Conservation (phyloP, 2,797 vertebrate species). For the Hoplostethus atlanticus region DNA sequence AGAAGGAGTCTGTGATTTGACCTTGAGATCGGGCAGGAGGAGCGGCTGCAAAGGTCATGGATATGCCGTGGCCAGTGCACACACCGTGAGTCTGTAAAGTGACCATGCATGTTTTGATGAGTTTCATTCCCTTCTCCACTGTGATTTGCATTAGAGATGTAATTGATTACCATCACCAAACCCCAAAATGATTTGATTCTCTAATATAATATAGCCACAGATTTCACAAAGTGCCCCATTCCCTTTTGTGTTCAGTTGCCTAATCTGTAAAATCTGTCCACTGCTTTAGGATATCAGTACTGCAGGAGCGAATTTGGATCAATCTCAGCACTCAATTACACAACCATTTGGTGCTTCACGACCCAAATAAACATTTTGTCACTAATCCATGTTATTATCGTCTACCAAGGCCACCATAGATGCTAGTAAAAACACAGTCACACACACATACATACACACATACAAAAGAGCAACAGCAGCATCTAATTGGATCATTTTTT, state of each 20-base stretch:
- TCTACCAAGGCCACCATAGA: slow-evolving; percentile 56
- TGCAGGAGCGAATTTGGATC: slow-evolving; percentile 73
- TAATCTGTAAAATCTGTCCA: slow-evolving; percentile 63
- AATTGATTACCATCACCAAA: slow-evolving; percentile 67
- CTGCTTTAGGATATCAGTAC: slow-evolving; percentile 56
- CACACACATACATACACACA: slow-evolving; percentile 27
- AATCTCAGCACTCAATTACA: slow-evolving; percentile 75
- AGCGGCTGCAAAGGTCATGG: slow-evolving; percentile 71
- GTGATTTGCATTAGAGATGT: slow-evolving; percentile 57
- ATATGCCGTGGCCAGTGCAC: slow-evolving; percentile 66
- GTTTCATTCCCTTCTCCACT: slow-evolving; percentile 52
- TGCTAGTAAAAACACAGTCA: slow-evolving; percentile 40
- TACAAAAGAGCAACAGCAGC: slow-evolving; percentile 43
- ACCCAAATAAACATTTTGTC: slow-evolving; percentile 76
- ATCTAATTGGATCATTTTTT: slow-evolving; percentile 54
- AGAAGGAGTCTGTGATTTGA: slow-evolving; percentile 58
- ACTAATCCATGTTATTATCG: slow-evolving; percentile 77
- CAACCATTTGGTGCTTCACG: slow-evolving; percentile 73
- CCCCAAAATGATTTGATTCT: slow-evolving; percentile 40
- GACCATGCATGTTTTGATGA: slow-evolving; percentile 43
- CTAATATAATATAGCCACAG: slow-evolving; percentile 48
- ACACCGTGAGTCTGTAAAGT: slow-evolving; percentile 20
- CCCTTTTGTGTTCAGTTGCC: slow-evolving; percentile 31
- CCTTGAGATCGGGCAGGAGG: slow-evolving; percentile 68
- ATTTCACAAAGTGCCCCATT: slow-evolving; percentile 30